These are phyloP conservation scores for Luperina nickerlii DNA, from an alignment of 2,888 invertebrate species.

Conservation along the genomic window DNA sequence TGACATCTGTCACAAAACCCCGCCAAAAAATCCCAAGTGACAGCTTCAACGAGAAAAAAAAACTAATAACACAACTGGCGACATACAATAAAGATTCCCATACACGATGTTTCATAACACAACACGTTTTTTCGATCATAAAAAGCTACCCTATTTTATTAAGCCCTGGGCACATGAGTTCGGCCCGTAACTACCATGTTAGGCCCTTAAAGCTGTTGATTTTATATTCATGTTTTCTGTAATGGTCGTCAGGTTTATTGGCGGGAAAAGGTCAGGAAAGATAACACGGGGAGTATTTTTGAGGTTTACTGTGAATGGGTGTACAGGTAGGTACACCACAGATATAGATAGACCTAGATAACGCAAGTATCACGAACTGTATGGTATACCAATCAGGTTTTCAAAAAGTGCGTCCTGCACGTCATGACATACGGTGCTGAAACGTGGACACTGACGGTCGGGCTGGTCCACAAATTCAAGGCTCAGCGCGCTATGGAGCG, in stretches of 20 bases:
- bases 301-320: background rate
- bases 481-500: too few species aligned
- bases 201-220: conserved; percentile 30
- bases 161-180: conserved; percentile 38
- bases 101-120: conserved; percentile 37
- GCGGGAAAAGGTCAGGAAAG: conserved; percentile 20
- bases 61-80: conserved; percentile 37
- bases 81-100: conserved; percentile 36
- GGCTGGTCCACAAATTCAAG: too few species aligned
- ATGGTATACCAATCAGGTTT: too few species aligned
- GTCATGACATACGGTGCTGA: too few species aligned
- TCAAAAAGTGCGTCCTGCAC: too few species aligned
- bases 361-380: too few species aligned
- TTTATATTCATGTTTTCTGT: conserved; percentile 47
- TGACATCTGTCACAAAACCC: conserved; percentile 34
- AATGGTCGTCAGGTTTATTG: conserved; percentile 22
- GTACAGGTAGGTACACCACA: background rate
- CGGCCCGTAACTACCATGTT: conserved; percentile 39
- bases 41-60: conserved; percentile 23
- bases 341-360: too few species aligned
- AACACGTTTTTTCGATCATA: conserved; percentile 35
- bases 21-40: conserved; percentile 29
- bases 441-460: too few species aligned
- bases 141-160: conserved; percentile 54
- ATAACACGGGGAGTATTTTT: conserved; percentile 1